Percentiles rank a stretch among this genome's conserved stretches.
Conservation (phyloP, 2,888 invertebrate genomes). For the Osmoderma eremita region DNA sequence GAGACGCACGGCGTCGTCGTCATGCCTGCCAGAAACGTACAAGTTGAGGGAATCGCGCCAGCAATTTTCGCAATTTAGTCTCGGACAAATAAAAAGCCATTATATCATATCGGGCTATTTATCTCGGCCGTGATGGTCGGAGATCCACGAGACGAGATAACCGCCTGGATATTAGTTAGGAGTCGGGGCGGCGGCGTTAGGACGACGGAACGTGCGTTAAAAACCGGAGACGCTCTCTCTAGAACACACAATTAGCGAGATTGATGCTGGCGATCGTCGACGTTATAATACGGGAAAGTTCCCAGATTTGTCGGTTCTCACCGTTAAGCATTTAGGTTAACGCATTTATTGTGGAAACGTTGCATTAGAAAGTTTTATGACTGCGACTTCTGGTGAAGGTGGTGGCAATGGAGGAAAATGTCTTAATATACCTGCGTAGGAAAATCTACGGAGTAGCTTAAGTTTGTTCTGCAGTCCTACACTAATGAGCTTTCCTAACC, state of each 20-base stretch:
- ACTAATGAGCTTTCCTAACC: too few relatives aligned
- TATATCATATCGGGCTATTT: constrained; percentile 21
- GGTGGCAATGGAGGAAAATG: too few relatives aligned
- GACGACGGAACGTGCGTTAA: not conserved
- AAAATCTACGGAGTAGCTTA: too few relatives aligned
- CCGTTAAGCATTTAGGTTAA: constrained; percentile 9
- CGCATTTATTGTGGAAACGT: not conserved
- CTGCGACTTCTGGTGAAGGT: too few relatives aligned
- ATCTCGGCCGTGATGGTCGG: constrained; percentile 7
- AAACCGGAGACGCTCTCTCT: constrained; percentile 2
- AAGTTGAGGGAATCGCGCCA: not conserved
- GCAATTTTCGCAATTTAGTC: not conserved
- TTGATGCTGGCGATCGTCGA: not conserved
- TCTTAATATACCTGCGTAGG: too few relatives aligned
- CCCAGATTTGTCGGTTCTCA: constrained; percentile 4
- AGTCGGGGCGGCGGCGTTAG: not conserved
- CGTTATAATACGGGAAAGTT: constrained; percentile 6
- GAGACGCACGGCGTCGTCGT: not conserved
- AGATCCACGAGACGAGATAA: constrained; percentile 23
- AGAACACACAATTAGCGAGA: constrained; percentile 3
- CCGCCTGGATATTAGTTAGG: constrained; percentile 6
- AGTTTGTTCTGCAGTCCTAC: too few relatives aligned
- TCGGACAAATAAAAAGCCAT: not conserved
- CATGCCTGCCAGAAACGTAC: not conserved
- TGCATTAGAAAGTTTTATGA: too few relatives aligned